Evolutionary conservation across 2,888 invertebrate species (phyloP).

Genomic region (Xanthia togata): DNA sequence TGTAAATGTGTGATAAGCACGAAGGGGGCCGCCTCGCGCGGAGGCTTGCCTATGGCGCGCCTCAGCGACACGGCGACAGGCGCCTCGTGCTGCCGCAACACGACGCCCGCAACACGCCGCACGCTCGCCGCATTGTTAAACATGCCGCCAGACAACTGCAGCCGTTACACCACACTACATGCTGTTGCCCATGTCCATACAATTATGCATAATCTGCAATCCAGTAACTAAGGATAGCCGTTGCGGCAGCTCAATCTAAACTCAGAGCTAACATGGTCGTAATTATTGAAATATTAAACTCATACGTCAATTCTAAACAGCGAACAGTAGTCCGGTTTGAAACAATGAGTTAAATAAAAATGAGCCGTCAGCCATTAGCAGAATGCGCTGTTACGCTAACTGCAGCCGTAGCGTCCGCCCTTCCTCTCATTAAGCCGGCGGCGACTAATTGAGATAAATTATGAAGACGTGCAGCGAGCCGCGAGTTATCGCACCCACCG

Average conservation of each 20-base stretch:
- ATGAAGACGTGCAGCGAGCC: constrained; percentile 87
- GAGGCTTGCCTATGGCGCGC: constrained; percentile 66
- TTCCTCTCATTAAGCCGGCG: constrained; percentile 85
- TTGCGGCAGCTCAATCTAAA: neutral
- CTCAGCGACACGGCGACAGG: constrained; percentile 53
- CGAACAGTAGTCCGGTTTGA: constrained; percentile 36
- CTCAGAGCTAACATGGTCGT: neutral
- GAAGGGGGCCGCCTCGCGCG: constrained; percentile 80
- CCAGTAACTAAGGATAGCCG: neutral
- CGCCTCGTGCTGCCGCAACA: constrained; percentile 59
- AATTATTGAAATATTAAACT: constrained; percentile 20
- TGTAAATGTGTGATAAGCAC: constrained; percentile 89
- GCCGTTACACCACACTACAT: constrained; percentile 61
- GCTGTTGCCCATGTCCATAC: constrained; percentile 33
- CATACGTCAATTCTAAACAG: constrained; percentile 13
- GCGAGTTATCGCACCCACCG: constrained; percentile 82
- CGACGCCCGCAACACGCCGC: constrained; percentile 56
- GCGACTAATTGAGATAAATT: constrained; percentile 89
- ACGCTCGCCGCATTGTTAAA: constrained; percentile 78
- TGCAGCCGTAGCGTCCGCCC: constrained; percentile 76
- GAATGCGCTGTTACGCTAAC: constrained; percentile 67
- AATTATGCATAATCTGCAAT: constrained; percentile 17
- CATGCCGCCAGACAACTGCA: constrained; percentile 74
- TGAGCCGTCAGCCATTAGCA: constrained; percentile 67
- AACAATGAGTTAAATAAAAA: constrained; percentile 66